Evolutionary conservation across 2,797 vertebrate species (phyloP), one percentile per base, ranked within the genome.

Genomic region (Dryobates pubescens): DNA sequence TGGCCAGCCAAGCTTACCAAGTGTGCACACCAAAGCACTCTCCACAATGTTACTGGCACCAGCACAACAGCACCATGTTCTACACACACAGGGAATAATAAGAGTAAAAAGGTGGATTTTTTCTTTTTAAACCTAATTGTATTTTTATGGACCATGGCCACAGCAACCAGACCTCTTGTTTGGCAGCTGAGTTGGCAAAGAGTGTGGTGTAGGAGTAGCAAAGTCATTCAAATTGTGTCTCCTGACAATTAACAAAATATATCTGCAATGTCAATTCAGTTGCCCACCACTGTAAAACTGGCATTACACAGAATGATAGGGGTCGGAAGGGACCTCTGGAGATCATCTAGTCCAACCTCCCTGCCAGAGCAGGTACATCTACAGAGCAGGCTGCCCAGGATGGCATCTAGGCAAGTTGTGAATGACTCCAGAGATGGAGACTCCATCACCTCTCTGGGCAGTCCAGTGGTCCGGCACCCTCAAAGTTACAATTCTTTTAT

Each of bases 81-180:
- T 54, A 54, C 59, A 58, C 9, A 15, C 0, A 3, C 1, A 63
- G 10, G 9, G 27, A 56, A 18, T 26, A 73, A 34, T 0, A 65
- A 29, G 8, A 63, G 22, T 10, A 8, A 16, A 80, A 76, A 74
- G 22, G 0, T 3, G 7, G 24, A 15, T 54, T 54, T 79, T 43
- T 32, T 32, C 53, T 38, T 80, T 80, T 38, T 1, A 45, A 75
- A 65, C 5, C 4, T 51, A 41, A 23, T 1, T 45, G 15, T 18
- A 22, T 62, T 90, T 89, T 77, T 72, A 47, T 34, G 38, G 82
- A 57, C 4, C 4, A 32, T 2, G 6, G 36, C 13, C 75, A 56
- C 29, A 51, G 57, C 29, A 59, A 65, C 38, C 61, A 73, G 30
- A 47, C 8, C 30, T 17, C 34, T 77, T 34, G 13, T 58, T 9